Conservation (phyloP, 2,113 vertebrate genomes). For the Sigmodon hispidus region DNA sequence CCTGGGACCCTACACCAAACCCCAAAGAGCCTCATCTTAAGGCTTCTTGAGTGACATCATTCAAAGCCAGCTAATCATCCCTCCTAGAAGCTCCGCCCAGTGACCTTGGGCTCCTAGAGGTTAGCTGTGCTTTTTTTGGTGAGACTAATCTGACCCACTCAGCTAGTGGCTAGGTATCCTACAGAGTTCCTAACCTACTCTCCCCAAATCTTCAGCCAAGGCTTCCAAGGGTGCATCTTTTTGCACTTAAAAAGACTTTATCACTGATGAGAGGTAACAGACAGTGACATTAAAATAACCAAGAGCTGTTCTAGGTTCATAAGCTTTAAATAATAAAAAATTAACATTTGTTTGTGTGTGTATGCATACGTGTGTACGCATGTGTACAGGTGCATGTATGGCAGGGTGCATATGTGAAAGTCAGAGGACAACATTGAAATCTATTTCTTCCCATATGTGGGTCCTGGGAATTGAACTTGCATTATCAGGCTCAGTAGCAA, state of each 20-base stretch:
- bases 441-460: background rate
- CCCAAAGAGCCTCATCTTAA: accelerated
- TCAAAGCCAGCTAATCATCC: background rate
- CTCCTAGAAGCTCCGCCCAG: background rate
- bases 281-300: background rate
- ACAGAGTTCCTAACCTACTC: background rate
- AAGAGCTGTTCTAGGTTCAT: background rate
- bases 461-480: background rate
- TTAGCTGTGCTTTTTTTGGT: background rate
- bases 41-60: background rate
- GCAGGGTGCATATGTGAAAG: too few species aligned
- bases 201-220: background rate
- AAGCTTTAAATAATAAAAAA: background rate
- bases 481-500: background rate
- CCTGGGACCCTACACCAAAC: background rate
- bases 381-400: too few species aligned
- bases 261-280: background rate
- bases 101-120: background rate
- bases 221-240: background rate
- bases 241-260: background rate
- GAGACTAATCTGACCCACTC: background rate
- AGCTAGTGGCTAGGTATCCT: background rate
- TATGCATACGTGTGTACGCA: too few species aligned
- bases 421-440: background rate
- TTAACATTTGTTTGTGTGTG: background rate